Base-by-base conservation (phyloP, 2,888 invertebrate genomes). In the Acanthosoma haemorrhoidale region DNA sequence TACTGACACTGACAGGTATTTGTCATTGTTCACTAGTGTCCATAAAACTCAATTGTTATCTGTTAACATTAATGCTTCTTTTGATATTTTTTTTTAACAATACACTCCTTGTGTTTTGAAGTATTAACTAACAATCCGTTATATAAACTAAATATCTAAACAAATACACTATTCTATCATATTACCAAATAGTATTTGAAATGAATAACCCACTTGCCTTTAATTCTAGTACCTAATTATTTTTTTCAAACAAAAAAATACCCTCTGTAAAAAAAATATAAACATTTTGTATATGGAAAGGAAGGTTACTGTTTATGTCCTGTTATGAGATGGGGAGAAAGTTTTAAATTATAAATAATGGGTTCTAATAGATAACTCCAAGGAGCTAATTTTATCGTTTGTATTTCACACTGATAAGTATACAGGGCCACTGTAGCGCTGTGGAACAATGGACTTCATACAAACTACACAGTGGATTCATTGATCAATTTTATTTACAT, bases 281-380 rank as follows among this genome's bases (percentile, higher is more conserved):
- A 51, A 51, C 51, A 51, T 51, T 51, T 51, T 51, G 25, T 51
- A 25, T 51, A 25, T 13, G 13, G 21, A 51, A 11, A 9, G 25
- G 51, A 51, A 51, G 51, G 51, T 51, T 51, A 51, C 13, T n/a
- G 2, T 25, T 25, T 11, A 25, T 51, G n/a, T 51, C 21, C 21
- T 21, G 51, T 51, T 51, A 51, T 25, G 21, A 51, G n/a, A n/a
- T n/a, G n/a, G n/a, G n/a, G n/a, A n/a, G 51, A 51, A 51, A 51
- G 51, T 51, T 51, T 25, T n/a, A 25, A 51, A 51, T 51, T 25
- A 41, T 21, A 25, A n/a, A 5, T 13, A 51, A 51, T 51, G 21
- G 51, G 25, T 51, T 25, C 11, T 25, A 25, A 51, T 0, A n/a
- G 51, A 25, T 25, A 51, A 25, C 21, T n/a, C 51, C 51, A 51